phyloP scores from a whole-genome alignment of 2,888 invertebrate genomes.

The Tipula confusa region DNA sequence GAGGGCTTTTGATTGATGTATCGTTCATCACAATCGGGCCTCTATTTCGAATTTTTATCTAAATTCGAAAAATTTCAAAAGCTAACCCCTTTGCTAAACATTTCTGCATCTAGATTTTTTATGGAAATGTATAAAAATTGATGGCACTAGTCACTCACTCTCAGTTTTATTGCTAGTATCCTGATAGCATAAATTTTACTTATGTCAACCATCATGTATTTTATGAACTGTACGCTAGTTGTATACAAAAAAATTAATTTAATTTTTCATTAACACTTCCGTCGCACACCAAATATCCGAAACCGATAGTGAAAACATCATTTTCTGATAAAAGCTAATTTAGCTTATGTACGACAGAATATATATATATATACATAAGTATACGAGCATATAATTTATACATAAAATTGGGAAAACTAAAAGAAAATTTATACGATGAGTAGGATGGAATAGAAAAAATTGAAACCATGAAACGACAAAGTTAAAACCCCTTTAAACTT shows the following conservation, averaged over 20 bases:
- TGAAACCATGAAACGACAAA: not conserved
- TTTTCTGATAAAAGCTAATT: not conserved
- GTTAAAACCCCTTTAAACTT: constrained; percentile 3
- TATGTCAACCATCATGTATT: too few species aligned
- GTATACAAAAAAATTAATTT: constrained; percentile 13
- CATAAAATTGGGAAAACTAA: not conserved
- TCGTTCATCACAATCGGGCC: too few species aligned
- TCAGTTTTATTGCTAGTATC: too few species aligned
- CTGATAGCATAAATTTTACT: too few species aligned
- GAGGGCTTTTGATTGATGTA: too few species aligned
- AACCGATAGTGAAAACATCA: not conserved
- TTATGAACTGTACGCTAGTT: not conserved
- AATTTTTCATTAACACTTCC: not conserved
- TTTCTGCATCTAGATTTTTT: too few species aligned
- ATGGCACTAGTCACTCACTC: too few species aligned
- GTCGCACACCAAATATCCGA: not conserved
- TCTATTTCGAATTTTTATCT: too few species aligned
- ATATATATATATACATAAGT: not conserved
- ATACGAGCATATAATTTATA: not conserved
- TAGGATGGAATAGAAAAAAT: not conserved
- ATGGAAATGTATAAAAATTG: too few species aligned
- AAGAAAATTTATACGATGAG: not conserved
- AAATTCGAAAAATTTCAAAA: too few species aligned
- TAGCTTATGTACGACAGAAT: not conserved
- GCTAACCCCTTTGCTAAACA: too few species aligned